These are phyloP conservation scores for Laodelphax striatellus DNA, from an alignment of 1,140 invertebrate species.

Conservation along the genomic window DNA sequence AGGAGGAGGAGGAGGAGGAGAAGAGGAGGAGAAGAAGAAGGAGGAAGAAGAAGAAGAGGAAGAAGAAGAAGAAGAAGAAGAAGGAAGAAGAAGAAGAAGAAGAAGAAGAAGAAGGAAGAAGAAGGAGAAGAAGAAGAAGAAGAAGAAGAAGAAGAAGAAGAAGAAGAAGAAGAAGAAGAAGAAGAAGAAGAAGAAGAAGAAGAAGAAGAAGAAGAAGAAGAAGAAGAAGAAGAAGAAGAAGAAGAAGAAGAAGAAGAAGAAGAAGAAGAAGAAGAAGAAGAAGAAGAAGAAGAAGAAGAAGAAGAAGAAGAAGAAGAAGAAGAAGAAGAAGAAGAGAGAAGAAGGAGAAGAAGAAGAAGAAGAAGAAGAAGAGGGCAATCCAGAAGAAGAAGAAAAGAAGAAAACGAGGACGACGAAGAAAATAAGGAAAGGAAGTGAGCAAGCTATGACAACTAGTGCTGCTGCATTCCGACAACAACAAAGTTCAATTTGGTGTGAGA, in stretches of 20 bases:
- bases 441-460: no score
- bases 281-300: neutral
- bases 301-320: neutral
- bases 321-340: neutral
- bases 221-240: constrained; percentile 3
- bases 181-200: no score
- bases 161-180: neutral
- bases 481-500: no score
- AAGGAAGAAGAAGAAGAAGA: neutral
- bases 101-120: neutral
- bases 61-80: no score
- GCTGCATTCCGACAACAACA: no score
- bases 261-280: no score
- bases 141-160: neutral
- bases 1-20: neutral
- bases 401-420: no score
- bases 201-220: neutral
- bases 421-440: no score
- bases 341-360: constrained; percentile 5
- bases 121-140: neutral
- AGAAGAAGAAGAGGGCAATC: neutral
- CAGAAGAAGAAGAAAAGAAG: neutral
- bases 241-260: constrained; percentile 8
- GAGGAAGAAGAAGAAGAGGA: neutral
- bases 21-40: neutral